Base-by-base conservation (phyloP, 2,113 vertebrate species). In the Grammomys dolichurus region DNA sequence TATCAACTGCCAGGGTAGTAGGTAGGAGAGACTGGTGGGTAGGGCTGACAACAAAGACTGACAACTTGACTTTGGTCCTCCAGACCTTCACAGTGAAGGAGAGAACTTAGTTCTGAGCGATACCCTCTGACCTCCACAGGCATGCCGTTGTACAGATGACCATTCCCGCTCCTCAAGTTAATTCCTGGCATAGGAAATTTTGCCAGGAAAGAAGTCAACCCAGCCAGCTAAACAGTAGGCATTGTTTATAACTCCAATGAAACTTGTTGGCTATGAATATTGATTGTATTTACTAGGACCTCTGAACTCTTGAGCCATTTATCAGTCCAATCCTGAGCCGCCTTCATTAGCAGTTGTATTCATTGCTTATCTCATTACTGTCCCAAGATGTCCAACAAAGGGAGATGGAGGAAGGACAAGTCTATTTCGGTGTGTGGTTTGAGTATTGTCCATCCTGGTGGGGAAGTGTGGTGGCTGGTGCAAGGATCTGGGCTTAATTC, bases 81-180 rank as follows among this genome's bases (percentile, higher is more conserved):
- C 20, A 60, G 81, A 17, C 58, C 13, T 10, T n/a, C 51, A 11
- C 33, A 12, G 78, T 58, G 54, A 40, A 58, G 80, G 54, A 82
- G 56, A 36, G 78, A 81, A 12, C 33, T 81, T 31, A 11, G 13
- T 40, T 36, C 56, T 63, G 22, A 4, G 56, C 22, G 2, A 10
- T 43, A n/a, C 13, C 82, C 14, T 31, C 82, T 46, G n/a, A 46
- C 58, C 82, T 46, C 40, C 58, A 65, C 58, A 65, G 58, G 2
- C 24, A 43, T 10, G 8, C 2, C 8, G 1, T 31, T 10, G 26
- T 4, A 13, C 7, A 12, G 10, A 22, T 22, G 10, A 2, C 31
- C 19, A 40, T 46, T n/a, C 14, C 4, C 16, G 6, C 75, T 26
- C 40, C 40, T 65, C 40, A 65, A 46, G 43, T 33, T 40, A 85